Base-by-base conservation (phyloP, 2,888 invertebrate species). In the Tachina fera region DNA sequence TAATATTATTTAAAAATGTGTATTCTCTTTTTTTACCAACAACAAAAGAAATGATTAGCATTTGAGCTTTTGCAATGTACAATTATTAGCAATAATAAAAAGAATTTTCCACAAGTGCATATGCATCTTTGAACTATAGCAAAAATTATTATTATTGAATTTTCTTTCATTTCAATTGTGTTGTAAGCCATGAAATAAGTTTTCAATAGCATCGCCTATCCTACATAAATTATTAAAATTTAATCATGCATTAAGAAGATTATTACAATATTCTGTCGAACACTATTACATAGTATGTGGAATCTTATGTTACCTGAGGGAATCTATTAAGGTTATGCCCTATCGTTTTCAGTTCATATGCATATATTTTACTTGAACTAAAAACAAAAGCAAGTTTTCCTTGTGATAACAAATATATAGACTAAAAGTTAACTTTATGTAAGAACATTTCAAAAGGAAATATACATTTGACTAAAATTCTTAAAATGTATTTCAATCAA, bases 231-330 rank as follows among this genome's bases (percentile, higher is more conserved):
- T 51, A 51, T 51, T 68, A 13, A 68, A 68, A 68, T 47, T 51
- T 41, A 68, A 68, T 68, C 39, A 51, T n/a, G 39, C 68, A 16
- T 51, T 16, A 51, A 51, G 9, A 1, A 39, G n/a, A 60, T n/a
- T n/a, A 41, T 13, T 4, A 61, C n/a, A 61, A 53, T 51, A 19
- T 68, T 4, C 16, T 51, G 10, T 67, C 16, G 47, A 39, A 13
- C 45, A 47, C 47, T 56, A 45, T 39, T n/a, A n/a, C n/a, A n/a
- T n/a, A n/a, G n/a, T 10, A 13, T 10, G 14, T 47, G 22, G 41
- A 63, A 71, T 65, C 56, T 67, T 83, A 74, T 74, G 60, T 51
- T 74, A 72, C 77, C 68, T 53, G 31, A n/a, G 83, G 77, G 83
- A 78, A 49, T 60, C 67, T 60, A 72, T 83, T 83, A 83, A 60